Evolutionary conservation across 23 tunicate species (phyloP).

Genomic region (Ciona savignyi): DNA sequence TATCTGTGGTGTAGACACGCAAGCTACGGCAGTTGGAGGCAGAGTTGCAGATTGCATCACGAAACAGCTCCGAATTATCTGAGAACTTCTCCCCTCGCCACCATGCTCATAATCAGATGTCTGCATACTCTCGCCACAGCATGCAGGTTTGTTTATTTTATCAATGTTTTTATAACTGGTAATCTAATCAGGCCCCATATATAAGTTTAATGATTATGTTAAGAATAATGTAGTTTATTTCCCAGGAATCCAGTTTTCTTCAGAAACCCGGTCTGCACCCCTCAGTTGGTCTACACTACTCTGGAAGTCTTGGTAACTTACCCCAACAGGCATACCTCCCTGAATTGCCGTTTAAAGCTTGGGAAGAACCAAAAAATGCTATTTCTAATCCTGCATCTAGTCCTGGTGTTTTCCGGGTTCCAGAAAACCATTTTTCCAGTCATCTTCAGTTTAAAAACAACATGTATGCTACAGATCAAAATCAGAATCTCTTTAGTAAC

Average conservation of each 20-base stretch:
- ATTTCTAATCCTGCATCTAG: not conserved
- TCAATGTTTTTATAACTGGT: too few species aligned
- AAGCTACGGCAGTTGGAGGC: constrained; percentile 25
- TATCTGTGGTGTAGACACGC: too few species aligned
- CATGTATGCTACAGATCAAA: not conserved
- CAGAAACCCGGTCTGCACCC: not conserved
- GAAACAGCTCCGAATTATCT: constrained; percentile 2
- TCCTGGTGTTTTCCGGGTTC: not conserved
- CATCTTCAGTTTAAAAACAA: not conserved
- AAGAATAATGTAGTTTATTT: too few species aligned
- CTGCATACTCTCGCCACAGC: not conserved
- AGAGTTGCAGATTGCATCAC: not conserved
- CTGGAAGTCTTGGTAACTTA: constrained; percentile 25
- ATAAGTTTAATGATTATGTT: too few species aligned
- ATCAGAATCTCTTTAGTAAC: not conserved
- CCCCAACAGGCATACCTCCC: constrained; percentile 10
- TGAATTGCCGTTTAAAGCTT: not conserved
- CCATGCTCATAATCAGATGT: constrained; percentile 1
- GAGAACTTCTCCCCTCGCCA: constrained; percentile 32
- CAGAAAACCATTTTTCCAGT: not conserved
- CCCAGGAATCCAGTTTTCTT: not conserved
- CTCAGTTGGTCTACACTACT: constrained; percentile 8
- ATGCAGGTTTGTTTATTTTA: not conserved
- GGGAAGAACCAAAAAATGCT: not conserved
- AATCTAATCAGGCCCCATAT: too few species aligned